These are phyloP conservation scores for Antheraea assamensis DNA, from an alignment of 2,888 invertebrate genomes.

Conservation along the genomic window DNA sequence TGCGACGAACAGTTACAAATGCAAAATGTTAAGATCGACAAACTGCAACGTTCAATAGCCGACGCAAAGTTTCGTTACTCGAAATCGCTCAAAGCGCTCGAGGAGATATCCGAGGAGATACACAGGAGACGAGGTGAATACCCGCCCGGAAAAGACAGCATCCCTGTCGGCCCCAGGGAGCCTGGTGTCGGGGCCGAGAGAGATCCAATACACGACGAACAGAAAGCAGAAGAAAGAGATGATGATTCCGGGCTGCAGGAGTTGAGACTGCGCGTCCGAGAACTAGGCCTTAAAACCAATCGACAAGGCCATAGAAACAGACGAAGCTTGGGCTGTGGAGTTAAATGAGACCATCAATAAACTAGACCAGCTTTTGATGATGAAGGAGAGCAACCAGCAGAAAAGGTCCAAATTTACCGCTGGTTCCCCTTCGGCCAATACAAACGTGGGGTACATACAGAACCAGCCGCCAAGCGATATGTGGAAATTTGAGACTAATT, in stretches of 20 bases:
- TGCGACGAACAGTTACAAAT: conserved; percentile 93
- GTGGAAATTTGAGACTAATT: conserved; percentile 55
- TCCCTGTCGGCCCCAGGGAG: conserved; percentile 81
- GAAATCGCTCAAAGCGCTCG: conserved; percentile 90
- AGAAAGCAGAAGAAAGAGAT: conserved; percentile 61
- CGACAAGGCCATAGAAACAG: conserved; percentile 86
- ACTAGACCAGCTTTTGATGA: conserved; percentile 86
- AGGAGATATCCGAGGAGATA: conserved; percentile 96
- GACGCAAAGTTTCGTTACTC: conserved; percentile 92
- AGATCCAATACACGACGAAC: conserved; percentile 72
- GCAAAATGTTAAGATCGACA: conserved; percentile 92
- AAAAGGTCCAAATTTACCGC: conserved; percentile 75
- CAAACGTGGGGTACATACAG: conserved; percentile 52
- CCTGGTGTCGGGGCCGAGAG: conserved; percentile 90
- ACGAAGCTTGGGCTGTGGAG: conserved; percentile 89
- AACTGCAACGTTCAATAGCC: conserved; percentile 89
- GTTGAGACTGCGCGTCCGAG: conserved; percentile 86
- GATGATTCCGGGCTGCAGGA: conserved; percentile 84
- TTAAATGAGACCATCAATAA: conserved; percentile 90
- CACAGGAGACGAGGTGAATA: conserved; percentile 86
- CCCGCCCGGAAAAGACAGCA: conserved; percentile 69
- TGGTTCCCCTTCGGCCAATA: conserved; percentile 65
- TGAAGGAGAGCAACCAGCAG: conserved; percentile 84
- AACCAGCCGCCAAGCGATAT: conserved; percentile 61
- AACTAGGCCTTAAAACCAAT: conserved; percentile 88